These are phyloP conservation scores for Smutsia temminckii DNA, from an alignment of 2,797 vertebrate genomes.

Conservation along the genomic window DNA sequence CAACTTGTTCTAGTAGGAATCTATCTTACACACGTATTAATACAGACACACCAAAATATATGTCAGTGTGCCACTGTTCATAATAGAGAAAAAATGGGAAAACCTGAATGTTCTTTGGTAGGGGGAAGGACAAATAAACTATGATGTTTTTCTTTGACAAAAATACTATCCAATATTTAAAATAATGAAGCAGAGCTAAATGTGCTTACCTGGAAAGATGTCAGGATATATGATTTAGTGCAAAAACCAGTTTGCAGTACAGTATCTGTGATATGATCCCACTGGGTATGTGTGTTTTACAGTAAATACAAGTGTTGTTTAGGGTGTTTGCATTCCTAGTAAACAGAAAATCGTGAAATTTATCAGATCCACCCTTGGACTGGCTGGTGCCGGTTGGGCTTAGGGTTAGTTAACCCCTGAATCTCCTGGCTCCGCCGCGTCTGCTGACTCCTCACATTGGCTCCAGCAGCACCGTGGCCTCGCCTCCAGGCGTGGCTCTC, in stretches of 20 bases:
- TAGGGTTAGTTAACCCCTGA: neutral
- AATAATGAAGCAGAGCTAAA: conserved; percentile 9
- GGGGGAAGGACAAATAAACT: conserved; percentile 12
- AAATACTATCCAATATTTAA: neutral
- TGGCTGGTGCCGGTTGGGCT: neutral
- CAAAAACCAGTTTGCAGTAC: neutral
- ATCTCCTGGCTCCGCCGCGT: neutral
- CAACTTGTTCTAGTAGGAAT: neutral
- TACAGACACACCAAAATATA: neutral
- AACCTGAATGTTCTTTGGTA: neutral
- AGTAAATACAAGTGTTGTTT: neutral
- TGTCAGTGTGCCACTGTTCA: neutral
- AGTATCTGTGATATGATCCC: neutral
- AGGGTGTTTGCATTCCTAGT: conserved; percentile 13
- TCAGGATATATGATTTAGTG: neutral
- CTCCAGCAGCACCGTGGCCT: neutral
- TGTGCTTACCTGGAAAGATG: conserved; percentile 4
- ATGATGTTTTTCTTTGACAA: neutral
- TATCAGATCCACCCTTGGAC: neutral
- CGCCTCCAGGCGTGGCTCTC: neutral
- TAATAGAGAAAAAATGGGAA: neutral
- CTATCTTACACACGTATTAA: neutral
- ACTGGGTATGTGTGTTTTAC: neutral
- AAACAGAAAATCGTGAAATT: neutral
- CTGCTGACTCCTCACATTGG: neutral